Base-by-base conservation (phyloP, 2,113 vertebrate species). In the Prionailurus viverrinus region DNA sequence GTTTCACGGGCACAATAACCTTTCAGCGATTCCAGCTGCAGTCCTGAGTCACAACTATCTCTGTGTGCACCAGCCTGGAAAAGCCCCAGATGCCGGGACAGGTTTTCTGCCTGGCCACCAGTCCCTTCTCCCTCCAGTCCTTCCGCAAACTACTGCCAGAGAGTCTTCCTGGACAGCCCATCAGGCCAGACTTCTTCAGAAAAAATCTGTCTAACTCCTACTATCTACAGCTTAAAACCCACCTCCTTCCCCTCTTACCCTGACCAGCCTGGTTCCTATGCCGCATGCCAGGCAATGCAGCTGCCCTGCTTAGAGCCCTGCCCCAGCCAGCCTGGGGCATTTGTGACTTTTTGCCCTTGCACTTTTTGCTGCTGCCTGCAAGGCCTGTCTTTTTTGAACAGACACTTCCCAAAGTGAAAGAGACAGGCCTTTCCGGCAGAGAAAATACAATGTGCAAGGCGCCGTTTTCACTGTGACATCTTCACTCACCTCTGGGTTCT, bases 1-100 rank as follows among this genome's bases (percentile, higher is more conserved):
- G 95, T 65, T 88, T 87, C 69, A 18, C 25, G 27, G 66, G 78
- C 93, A 69, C 80, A 95, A 63, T 15, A 71, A 76, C 65, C 63
- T 93, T 58, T 97, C 80, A 92, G 96, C 84, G 25, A 61, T 83
- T 53, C 39, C 48, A 91, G 79, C 74, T 48, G 68, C 92, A 33
- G 63, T 29, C 16, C 76, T 4, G 6, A 39, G 85, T 82, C 27
- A 53, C n/a, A 45, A 31, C 31, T 10, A 16, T 33, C 86, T 94
- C 78, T 51, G 55, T 29, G 65, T 41, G 36, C 23, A 1, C 68
- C 18, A 10, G 80, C 41, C 69, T 86, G 71, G 80, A 83, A 94
- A 63, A 94, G 85, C 39, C 61, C 87, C 41, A 69, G 58, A 31
- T 61, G 80, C 88, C 53, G 39, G 86, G 13, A 36, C 39, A 7